Base-by-base conservation (phyloP, 2,797 vertebrate species). In the Heteromormyrus szaboi region DNA sequence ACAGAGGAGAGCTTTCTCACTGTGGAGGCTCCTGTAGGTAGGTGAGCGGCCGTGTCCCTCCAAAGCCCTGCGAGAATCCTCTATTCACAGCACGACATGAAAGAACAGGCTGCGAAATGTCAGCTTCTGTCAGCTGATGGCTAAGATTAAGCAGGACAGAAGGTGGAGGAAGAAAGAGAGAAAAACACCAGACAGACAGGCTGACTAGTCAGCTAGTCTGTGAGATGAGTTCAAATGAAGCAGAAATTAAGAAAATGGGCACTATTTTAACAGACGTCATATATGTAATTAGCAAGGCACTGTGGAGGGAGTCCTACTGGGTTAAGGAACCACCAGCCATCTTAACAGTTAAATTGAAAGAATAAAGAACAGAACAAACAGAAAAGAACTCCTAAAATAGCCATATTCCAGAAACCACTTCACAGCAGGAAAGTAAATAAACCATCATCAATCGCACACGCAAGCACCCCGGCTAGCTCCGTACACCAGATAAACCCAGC, bases 381-480 rank as follows among this genome's bases (percentile, higher is more conserved):
- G 33, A 79, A 94, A 92, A 91, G 90, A 93, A 93, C 92, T 93
- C 92, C 92, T 95, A 92, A 92, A 92, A 95, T 94, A 94, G 94
- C 93, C 94, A 94, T 94, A 93, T 94, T 96, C 94, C 93, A 91
- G 93, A 94, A 95, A 93, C 93, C 93, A 93, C 94, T 94, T 94
- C 91, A 93, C 94, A 93, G 72, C 29, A 19, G 17, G 72, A 79
- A 94, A 95, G 94, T 95, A 96, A 96, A 96, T 95, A 96, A 95
- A 94, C 94, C 95, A 94, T 95, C 95, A 96, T 95, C 96, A 96
- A 95, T 96, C 96, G 96, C 95, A 96, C 95, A 96, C 94, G 95
- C 94, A 53, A 48, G 93, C 95, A 95, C 93, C 94, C 95, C 94
- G 90, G 93, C 94, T 48, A 12, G 68, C 81, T 88, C 48, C 92